These are phyloP conservation scores for Botia almorhae DNA, from an alignment of 2,797 vertebrate species.

Conservation along the genomic window DNA sequence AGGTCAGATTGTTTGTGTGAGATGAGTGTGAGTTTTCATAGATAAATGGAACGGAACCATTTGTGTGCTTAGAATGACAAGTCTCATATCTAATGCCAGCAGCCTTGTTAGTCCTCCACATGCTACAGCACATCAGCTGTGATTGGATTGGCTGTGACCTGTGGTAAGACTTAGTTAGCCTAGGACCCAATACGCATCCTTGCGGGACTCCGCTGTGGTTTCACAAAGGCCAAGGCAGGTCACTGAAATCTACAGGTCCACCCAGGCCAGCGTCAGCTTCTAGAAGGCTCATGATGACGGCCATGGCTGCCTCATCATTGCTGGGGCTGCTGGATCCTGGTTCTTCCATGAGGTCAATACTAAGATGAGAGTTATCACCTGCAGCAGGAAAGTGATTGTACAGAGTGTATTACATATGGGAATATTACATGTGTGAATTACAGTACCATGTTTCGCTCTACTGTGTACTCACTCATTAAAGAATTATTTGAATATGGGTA, in stretches of 20 bases:
- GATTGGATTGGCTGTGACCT: background rate
- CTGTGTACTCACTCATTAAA: constrained; percentile 87
- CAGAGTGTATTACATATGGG: background rate
- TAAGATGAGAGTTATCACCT: constrained; percentile 95
- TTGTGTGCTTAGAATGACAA: constrained; percentile 34
- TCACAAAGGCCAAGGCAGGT: constrained; percentile 99
- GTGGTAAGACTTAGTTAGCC: background rate
- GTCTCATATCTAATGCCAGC: constrained; percentile 30
- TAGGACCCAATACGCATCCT: background rate
- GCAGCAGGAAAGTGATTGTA: constrained; percentile 20
- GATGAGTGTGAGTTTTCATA: constrained; percentile 11
- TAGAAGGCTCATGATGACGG: constrained; percentile 98
- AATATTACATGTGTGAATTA: background rate
- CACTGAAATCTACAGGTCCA: constrained; percentile 97
- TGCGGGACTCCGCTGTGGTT: constrained; percentile 13
- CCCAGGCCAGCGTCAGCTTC: constrained; percentile 97
- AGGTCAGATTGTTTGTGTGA: background rate
- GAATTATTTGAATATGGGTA: constrained; percentile 96
- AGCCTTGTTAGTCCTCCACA: constrained; percentile 42
- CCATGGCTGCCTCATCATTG: constrained; percentile 98
- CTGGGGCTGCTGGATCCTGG: constrained; percentile 97
- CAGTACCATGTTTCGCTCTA: background rate
- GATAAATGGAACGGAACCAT: constrained; percentile 25
- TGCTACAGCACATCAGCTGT: background rate
- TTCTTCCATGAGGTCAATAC: constrained; percentile 95